Base-by-base conservation (phyloP, 2,888 invertebrate genomes). In the Conomelus anceps region DNA sequence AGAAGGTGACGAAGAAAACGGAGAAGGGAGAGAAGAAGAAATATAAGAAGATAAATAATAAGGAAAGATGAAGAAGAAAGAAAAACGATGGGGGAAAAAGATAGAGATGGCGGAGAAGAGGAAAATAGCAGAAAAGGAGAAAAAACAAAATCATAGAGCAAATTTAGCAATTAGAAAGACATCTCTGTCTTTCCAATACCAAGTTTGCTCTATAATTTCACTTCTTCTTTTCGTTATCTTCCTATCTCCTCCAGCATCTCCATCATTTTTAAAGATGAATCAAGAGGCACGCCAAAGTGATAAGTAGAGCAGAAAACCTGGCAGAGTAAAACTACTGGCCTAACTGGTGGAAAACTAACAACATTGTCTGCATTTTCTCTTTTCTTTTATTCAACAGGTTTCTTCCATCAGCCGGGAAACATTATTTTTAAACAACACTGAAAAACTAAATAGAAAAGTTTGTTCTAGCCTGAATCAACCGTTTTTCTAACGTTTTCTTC, bases 311-410 rank as follows among this genome's bases (percentile, higher is more conserved):
- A 86, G 24, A 86, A 86, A 24, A 86, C 24, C 24, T 86, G 29
- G 26, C 86, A 86, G 86, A 86, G 86, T 86, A 86, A 86, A 63
- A 86, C 85, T 20, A 85, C 86, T 63, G 63, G 63, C 63, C n/a
- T 63, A 63, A 63, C 63, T n/a, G 63, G n/a, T 63, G 63, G 63
- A 63, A 63, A 63, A 63, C 63, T 63, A 63, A 63, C 63, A 63
- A 86, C 23, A 85, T 11, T 85, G 85, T 22, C 22, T 17, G 86
- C 24, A 86, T 26, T 86, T 26, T 86, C 29, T 26, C 24, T 24
- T 86, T 26, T 23, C 26, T 86, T 23, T 86, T 86, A 23, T 24
- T 86, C 24, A 86, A 86, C 86, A 86, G 24, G 24, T 17, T 22
- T 63, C 63, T 63, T 63, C n/a, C 20, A n/a, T 63, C 63, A n/a